phyloP scores from a whole-genome alignment of 2,113 vertebrate genomes.

The Poeciliopsis retropinna region DNA sequence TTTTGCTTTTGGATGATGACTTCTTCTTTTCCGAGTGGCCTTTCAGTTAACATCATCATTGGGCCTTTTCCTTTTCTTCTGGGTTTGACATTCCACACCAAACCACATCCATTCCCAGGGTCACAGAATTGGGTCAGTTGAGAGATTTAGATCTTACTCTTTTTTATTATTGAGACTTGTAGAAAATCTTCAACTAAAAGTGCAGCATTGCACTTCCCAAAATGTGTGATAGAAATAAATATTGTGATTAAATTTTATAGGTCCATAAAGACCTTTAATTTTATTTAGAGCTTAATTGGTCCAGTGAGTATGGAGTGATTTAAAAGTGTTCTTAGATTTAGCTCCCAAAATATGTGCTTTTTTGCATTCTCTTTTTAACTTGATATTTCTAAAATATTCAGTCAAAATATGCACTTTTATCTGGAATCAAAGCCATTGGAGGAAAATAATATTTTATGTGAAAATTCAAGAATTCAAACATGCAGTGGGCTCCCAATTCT shows the following conservation, averaged over 20 bases:
- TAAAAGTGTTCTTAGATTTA: neutral
- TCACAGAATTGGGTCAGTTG: neutral
- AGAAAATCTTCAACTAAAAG: no score
- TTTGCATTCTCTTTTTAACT: neutral
- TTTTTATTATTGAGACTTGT: no score
- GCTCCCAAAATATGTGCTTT: neutral
- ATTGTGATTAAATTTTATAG: neutral
- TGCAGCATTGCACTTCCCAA: neutral
- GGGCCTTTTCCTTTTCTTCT: neutral
- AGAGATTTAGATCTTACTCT: neutral
- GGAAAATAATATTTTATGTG: neutral
- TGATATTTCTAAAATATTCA: neutral
- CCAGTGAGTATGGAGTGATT: neutral
- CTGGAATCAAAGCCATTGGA: neutral
- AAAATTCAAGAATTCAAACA: neutral
- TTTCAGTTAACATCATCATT: neutral
- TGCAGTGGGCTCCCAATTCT: neutral
- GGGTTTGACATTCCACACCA: neutral
- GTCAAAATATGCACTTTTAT: neutral
- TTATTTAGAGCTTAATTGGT: neutral
- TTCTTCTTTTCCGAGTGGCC: neutral
- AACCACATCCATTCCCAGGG: no score
- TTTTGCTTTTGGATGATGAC: neutral
- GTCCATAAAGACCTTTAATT: neutral
- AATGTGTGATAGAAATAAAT: neutral